A percentile compares a stretch with the other conserved stretches of the same genome.
These are phyloP conservation scores for Tryphoninae sp. DNA, from an alignment of 2,888 invertebrate genomes.

Conservation along the genomic window DNA sequence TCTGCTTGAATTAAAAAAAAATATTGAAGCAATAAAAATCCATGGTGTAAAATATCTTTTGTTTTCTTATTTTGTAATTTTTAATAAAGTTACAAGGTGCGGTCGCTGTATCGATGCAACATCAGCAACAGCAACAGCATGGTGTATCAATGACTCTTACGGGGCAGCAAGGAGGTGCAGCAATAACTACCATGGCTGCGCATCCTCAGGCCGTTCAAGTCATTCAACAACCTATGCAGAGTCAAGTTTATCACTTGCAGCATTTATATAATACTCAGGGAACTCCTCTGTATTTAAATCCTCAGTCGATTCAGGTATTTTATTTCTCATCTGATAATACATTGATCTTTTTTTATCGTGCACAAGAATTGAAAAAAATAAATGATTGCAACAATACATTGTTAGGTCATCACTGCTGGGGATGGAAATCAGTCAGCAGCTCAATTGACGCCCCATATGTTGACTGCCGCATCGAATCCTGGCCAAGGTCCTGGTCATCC, in stretches of 20 bases:
- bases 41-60: background rate
- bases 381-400: background rate
- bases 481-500: constrained; percentile 78
- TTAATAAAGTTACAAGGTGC: constrained; percentile 73
- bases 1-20: background rate
- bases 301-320: constrained; percentile 87
- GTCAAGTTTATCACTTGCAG: constrained; percentile 87
- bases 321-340: too few relatives aligned
- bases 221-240: constrained; percentile 91
- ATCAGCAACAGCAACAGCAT: constrained; percentile 81
- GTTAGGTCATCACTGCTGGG: constrained; percentile 90
- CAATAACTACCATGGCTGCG: constrained; percentile 90
- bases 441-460: constrained; percentile 90
- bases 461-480: constrained; percentile 84
- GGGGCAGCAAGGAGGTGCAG: constrained; percentile 82
- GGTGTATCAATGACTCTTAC: constrained; percentile 80
- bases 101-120: constrained; percentile 83
- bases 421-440: constrained; percentile 91
- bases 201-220: constrained; percentile 90
- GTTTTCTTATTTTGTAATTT: background rate
- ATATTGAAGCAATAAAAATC: background rate
- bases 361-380: too few relatives aligned
- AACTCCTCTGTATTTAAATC: constrained; percentile 89
- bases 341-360: too few relatives aligned
- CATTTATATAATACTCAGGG: constrained; percentile 92